Conservation (phyloP, 2,113 vertebrate genomes). For the Oryzias curvinotus region DNA sequence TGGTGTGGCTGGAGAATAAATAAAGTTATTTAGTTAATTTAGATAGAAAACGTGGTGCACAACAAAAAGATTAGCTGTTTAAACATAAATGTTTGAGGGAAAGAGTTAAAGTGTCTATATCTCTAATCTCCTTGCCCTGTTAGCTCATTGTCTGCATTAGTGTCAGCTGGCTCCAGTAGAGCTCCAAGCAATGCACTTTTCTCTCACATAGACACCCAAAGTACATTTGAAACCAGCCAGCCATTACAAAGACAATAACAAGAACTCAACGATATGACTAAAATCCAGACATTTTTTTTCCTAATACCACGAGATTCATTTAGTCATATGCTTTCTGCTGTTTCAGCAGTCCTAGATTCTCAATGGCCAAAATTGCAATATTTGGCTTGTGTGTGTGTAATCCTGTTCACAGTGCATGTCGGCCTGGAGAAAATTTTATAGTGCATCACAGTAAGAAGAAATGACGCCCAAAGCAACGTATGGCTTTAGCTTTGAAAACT, state of each 20-base stretch:
- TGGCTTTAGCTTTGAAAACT: slow-evolving; percentile 53
- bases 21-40: too few species aligned
- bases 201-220: slow-evolving; percentile 36
- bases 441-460: slow-evolving; percentile 64
- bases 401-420: slow-evolving; percentile 48
- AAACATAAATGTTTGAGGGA: slow-evolving; percentile 15
- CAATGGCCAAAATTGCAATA: slow-evolving; percentile 19
- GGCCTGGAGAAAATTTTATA: slow-evolving; percentile 56
- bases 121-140: slow-evolving; percentile 60
- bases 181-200: slow-evolving; percentile 61
- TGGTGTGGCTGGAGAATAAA: too few species aligned
- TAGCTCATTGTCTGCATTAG: slow-evolving; percentile 53
- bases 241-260: slow-evolving; percentile 2
- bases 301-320: slow-evolving; percentile 18
- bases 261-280: slow-evolving; percentile 9
- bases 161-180: slow-evolving; percentile 65
- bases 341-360: slow-evolving; percentile 38
- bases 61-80: too few species aligned
- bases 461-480: slow-evolving; percentile 63
- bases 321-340: slow-evolving; percentile 6
- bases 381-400: slow-evolving; percentile 14
- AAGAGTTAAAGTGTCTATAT: slow-evolving; percentile 30
- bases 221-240: slow-evolving; percentile 13
- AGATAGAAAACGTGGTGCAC: too few species aligned
- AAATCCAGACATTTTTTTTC: slow-evolving; percentile 21